Evolutionary conservation across 1,140 invertebrate genomes (phyloP), one percentile per base, ranked within the genome.

Genomic region (Drosophila bipectinata): DNA sequence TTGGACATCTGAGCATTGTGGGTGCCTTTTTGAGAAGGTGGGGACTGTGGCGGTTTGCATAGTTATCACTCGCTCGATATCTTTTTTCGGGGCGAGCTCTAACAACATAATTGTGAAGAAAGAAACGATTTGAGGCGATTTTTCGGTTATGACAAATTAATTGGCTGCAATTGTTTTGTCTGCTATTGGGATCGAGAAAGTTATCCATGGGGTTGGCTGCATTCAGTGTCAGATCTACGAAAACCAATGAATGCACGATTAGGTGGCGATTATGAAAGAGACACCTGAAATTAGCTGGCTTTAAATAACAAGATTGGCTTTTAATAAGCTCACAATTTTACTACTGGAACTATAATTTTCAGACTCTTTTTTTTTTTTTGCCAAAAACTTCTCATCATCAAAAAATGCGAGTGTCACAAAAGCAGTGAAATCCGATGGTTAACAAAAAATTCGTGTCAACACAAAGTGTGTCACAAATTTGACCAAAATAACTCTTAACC

Each of bases 91-190:
- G 41, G 3, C 10, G 28, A 48, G 56, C 66, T 47, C 26, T 72
- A 84, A 85, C 77, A 85, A 80, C 68, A 60, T 87, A 82, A 87
- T 85, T 85, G 78, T 78, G 58, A 58, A 63, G 60, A 81, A 58
- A 87, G 79, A 84, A 81, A 56, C 52, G 60, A 58, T 67, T 71
- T 75, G 64, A 53, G 61, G 64, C 54, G 32, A 54, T 67, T 67
- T 75, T 75, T 75, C 62, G 62, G 48, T 85, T 87, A 81, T 81
- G 82, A 85, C 81, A 81, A 85, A 85, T 81, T 85, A 85, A 85
- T 85, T 85, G 82, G 78, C 69, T 78, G 58, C 78, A 82, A 71
- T 85, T 81, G 73, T 77, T 76, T 63, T 71, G 32, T 68, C 60
- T 49, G 63, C 4, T n/a, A 4, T 37, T 7, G 41, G 45, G 18